Evolutionary conservation across 2,888 invertebrate species (phyloP), one percentile per base, ranked within the genome.

Genomic region (Pilophorus perplexus): DNA sequence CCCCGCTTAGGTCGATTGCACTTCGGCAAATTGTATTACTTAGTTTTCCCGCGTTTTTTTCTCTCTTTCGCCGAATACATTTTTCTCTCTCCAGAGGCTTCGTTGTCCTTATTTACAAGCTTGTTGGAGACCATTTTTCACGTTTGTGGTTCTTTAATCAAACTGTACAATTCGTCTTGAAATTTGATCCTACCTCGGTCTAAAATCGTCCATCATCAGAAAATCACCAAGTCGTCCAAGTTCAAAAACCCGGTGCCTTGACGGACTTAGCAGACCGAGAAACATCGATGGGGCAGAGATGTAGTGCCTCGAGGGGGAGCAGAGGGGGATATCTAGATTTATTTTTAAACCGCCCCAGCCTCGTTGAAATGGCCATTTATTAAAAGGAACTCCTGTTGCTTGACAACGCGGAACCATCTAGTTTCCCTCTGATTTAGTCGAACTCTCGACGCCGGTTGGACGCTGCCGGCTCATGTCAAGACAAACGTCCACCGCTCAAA

Each of bases 1-100:
- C n/a, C 37, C 66, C 25, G 48, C 33, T 37, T 66, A 68, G 68
- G 66, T 66, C 66, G 38, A 38, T 62, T 68, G 68, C 68, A 68
- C 68, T 68, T 64, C 50, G 66, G 62, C 66, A 68, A 68, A 68
- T 68, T 68, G 66, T 66, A 66, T 68, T 68, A 66, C 60, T 46
- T 46, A 46, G 46, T 46, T 46, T 46, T 25, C 46, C 25, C 46
- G n/a, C n/a, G n/a, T n/a, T n/a, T n/a, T n/a, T n/a, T n/a, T n/a
- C n/a, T n/a, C 42, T 42, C 42, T 42, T 14, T 14, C 14, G 14
- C 8, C 14, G 8, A 42, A 18, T 16, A 16, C 42, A 42, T n/a
- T n/a, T n/a, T n/a, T n/a, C 42, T 42, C 14, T 42, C 42, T 42
- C 20, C 42, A 2, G 14, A 14, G 42, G 16, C 42, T 8, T 42